Conservation (phyloP, 2,797 vertebrate genomes). For the Falco cherrug region DNA sequence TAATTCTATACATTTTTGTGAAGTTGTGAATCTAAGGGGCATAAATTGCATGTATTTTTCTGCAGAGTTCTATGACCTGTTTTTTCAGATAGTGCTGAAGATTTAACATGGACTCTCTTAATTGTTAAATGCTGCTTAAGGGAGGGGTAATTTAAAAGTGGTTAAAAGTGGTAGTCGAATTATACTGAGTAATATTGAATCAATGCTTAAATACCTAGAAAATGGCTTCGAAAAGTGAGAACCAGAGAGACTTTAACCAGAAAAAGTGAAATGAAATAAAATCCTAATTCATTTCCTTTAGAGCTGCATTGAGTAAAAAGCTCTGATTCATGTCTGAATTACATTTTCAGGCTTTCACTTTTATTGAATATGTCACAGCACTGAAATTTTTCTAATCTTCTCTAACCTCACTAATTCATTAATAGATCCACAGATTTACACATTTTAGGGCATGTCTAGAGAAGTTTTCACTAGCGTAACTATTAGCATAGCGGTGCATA, state of each 20-base stretch:
- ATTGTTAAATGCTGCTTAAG: background rate
- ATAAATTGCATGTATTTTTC: background rate
- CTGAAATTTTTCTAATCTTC: background rate
- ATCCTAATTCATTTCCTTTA: background rate
- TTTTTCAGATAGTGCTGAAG: background rate
- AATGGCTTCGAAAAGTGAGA: background rate
- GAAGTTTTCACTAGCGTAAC: background rate
- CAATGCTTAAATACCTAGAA: background rate
- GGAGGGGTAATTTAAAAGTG: background rate
- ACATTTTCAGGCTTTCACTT: background rate
- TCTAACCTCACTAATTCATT: background rate
- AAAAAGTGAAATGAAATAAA: constrained; percentile 6
- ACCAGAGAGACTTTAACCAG: background rate
- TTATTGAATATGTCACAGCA: background rate
- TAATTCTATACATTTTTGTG: background rate
- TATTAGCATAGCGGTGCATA: background rate
- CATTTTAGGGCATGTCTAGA: background rate
- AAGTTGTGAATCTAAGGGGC: background rate
- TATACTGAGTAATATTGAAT: background rate
- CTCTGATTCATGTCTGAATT: background rate
- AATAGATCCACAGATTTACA: background rate
- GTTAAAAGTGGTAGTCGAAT: background rate
- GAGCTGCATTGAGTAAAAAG: background rate
- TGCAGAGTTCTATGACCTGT: background rate
- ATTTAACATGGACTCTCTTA: background rate